Evolutionary conservation across 2,113 vertebrate species (phyloP).

Genomic region (Thermophis baileyi): DNA sequence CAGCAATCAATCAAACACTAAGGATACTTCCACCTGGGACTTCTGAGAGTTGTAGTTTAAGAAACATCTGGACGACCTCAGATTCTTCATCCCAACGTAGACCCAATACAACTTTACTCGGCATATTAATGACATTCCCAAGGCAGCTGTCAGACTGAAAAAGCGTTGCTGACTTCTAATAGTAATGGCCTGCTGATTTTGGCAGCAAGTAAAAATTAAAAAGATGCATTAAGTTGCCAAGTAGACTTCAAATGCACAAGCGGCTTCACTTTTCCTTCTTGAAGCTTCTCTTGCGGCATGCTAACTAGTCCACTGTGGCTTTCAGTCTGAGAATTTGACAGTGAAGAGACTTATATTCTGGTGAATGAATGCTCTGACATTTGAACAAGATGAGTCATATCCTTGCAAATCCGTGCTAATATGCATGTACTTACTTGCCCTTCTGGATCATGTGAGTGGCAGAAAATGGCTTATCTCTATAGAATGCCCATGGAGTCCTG

Average conservation of each 20-base stretch:
- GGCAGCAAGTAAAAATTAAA: not conserved
- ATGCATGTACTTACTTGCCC: not conserved
- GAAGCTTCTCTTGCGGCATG: not conserved
- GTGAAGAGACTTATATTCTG: constrained; percentile 45
- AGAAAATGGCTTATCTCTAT: not conserved
- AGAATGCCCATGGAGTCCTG: not conserved
- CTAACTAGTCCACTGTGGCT: not conserved
- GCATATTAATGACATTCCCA: not conserved
- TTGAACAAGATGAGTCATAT: constrained; percentile 23
- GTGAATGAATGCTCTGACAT: constrained; percentile 39
- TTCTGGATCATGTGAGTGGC: not conserved
- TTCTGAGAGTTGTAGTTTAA: not conserved
- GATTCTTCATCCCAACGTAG: not conserved
- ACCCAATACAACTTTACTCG: not conserved
- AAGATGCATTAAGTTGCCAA: not conserved
- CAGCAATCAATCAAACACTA: not conserved
- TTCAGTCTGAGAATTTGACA: constrained; percentile 44
- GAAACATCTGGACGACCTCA: not conserved
- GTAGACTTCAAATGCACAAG: not conserved
- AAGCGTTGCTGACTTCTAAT: not conserved
- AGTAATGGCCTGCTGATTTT: not conserved
- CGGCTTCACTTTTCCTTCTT: not conserved
- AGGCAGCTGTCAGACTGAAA: not conserved
- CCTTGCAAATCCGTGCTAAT: not conserved
- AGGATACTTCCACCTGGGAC: not conserved